These are phyloP conservation scores for Cacoxenus indagator DNA, from an alignment of 2,888 invertebrate species.

Conservation along the genomic window DNA sequence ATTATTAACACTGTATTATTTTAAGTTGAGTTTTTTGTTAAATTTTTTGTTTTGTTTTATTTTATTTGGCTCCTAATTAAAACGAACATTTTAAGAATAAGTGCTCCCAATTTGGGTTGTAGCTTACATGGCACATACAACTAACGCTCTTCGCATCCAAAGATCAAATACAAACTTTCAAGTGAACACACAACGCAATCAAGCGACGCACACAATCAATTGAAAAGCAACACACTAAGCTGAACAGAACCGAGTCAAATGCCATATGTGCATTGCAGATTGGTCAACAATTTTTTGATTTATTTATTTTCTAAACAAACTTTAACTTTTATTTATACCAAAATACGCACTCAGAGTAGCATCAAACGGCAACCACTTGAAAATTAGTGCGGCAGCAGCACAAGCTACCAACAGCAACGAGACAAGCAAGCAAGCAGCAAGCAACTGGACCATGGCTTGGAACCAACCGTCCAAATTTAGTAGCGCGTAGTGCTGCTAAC, in stretches of 20 bases:
- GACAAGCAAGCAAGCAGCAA: neutral
- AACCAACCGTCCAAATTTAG: neutral
- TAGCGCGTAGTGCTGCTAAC: neutral
- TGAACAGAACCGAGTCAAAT: neutral
- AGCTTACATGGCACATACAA: no score
- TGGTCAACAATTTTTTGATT: no score
- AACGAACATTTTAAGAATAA: no score
- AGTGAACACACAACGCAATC: neutral
- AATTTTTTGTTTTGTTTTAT: no score
- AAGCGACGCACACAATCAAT: neutral
- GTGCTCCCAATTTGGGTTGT: no score
- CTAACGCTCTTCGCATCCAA: no score
- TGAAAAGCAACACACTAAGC: neutral
- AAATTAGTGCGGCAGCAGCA: neutral
- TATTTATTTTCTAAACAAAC: neutral
- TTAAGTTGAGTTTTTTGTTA: no score
- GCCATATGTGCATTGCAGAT: conserved; percentile 1
- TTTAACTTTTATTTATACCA: conserved; percentile 16
- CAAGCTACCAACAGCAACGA: neutral
- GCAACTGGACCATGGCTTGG: neutral
- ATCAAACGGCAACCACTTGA: conserved; percentile 2
- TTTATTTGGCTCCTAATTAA: no score
- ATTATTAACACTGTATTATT: no score
- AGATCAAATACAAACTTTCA: no score
- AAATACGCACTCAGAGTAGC: neutral